A percentile compares a stretch with the other conserved stretches of the same genome.
Conservation (phyloP, 2,888 invertebrate species). For the Ormyrus labotus region DNA sequence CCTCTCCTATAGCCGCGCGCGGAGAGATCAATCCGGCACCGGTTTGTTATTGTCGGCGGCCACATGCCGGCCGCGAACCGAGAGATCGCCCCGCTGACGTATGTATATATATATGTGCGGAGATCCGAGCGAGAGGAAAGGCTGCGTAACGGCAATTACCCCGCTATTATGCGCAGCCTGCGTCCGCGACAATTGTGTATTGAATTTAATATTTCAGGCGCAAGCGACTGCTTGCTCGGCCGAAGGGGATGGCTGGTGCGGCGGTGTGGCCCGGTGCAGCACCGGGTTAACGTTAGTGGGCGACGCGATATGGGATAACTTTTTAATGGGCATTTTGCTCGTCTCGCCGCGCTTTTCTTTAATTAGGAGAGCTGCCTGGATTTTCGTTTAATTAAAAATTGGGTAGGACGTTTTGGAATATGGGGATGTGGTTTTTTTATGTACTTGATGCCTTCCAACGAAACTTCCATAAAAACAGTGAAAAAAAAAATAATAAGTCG, state of each 20-base stretch:
- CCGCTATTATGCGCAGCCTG: slow-evolving; percentile 15
- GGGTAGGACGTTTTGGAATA: too few relatives aligned
- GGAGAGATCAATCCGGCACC: neutral
- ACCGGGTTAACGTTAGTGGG: neutral
- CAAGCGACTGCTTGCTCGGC: neutral
- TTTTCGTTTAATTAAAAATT: too few relatives aligned
- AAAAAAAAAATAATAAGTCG: too few relatives aligned
- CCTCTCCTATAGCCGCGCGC: neutral
- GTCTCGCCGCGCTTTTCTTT: too few relatives aligned
- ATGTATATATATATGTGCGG: neutral
- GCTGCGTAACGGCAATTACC: slow-evolving; percentile 4
- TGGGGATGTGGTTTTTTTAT: too few relatives aligned
- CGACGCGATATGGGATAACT: too few relatives aligned
- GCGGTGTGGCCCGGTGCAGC: neutral
- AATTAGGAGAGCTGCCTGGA: too few relatives aligned
- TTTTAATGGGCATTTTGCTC: too few relatives aligned
- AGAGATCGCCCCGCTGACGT: neutral
- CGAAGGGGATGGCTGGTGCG: neutral
- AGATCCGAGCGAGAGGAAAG: neutral
- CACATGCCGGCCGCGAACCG: slow-evolving; percentile 6
- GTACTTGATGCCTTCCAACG: too few relatives aligned
- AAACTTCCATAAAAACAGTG: too few relatives aligned
- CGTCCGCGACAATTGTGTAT: slow-evolving; percentile 18
- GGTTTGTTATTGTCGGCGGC: neutral
- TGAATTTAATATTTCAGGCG: slow-evolving; percentile 33